Percentiles rank a stretch among this genome's conserved stretches.
Conservation (phyloP, 2,888 invertebrate species). For the Sepiola atlantica region DNA sequence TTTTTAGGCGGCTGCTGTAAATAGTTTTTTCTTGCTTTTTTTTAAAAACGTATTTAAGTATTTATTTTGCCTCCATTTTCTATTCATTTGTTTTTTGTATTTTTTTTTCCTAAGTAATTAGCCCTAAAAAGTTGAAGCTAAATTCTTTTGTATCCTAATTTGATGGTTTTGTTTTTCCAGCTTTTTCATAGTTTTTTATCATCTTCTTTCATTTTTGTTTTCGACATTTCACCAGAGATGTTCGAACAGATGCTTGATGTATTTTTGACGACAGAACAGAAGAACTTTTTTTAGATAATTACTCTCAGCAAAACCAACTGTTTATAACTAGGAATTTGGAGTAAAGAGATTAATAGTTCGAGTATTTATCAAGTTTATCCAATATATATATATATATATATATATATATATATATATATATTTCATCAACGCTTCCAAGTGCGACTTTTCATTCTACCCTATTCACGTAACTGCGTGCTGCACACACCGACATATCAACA, state of each 20-base stretch:
- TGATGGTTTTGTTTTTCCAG: not conserved
- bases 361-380: no score
- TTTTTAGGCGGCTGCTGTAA: not conserved
- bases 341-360: not conserved
- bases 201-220: not conserved
- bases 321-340: not conserved
- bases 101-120: not conserved
- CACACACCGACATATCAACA: no score
- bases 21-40: not conserved
- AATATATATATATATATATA: not conserved
- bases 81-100: not conserved
- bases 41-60: not conserved
- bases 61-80: not conserved
- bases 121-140: not conserved
- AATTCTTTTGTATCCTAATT: not conserved
- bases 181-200: no score
- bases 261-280: not conserved
- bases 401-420: no score
- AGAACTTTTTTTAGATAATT: no score
- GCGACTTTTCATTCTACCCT: no score
- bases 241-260: not conserved
- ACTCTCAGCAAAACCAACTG: not conserved
- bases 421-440: no score
- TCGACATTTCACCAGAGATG: not conserved
- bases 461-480: no score